These are phyloP conservation scores for Chaenogobius annularis DNA, from an alignment of 2,113 vertebrate genomes.

Conservation along the genomic window DNA sequence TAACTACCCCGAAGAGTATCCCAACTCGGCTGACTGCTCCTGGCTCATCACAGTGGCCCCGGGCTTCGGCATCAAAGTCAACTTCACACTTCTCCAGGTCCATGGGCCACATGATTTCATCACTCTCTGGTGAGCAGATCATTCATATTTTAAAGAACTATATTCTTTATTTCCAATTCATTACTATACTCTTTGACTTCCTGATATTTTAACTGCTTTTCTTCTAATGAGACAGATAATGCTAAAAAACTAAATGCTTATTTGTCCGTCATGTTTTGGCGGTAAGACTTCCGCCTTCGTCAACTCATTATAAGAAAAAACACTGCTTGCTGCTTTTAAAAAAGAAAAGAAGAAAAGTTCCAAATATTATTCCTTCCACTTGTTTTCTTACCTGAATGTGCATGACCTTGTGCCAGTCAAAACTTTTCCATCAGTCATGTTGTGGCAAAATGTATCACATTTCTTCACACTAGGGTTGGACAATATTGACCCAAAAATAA, in stretches of 20 bases:
- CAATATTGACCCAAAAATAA: too few relatives aligned
- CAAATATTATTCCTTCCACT: too few relatives aligned
- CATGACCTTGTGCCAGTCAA: background rate
- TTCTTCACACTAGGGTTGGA: too few relatives aligned
- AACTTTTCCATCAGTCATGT: too few relatives aligned
- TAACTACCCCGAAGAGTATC: slow-evolving; percentile 93
- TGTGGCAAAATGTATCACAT: too few relatives aligned
- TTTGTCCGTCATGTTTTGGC: too few relatives aligned
- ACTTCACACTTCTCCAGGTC: slow-evolving; percentile 92
- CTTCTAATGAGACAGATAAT: too few relatives aligned
- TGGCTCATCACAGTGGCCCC: slow-evolving; percentile 90
- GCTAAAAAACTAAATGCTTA: too few relatives aligned
- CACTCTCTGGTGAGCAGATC: slow-evolving; percentile 87
- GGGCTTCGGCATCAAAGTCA: slow-evolving; percentile 89
- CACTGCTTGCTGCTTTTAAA: too few relatives aligned
- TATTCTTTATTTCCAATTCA: background rate
- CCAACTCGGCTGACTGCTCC: slow-evolving; percentile 89
- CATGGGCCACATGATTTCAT: slow-evolving; percentile 95
- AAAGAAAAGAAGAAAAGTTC: too few relatives aligned
- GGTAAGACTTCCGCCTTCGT: too few relatives aligned
- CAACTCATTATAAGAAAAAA: too few relatives aligned
- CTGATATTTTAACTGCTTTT: background rate
- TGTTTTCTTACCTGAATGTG: background rate
- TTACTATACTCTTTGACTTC: background rate
- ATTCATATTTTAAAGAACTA: background rate